Evolutionary conservation across 2,888 invertebrate genomes (phyloP).

Genomic region (Gryllus longicercus): DNA sequence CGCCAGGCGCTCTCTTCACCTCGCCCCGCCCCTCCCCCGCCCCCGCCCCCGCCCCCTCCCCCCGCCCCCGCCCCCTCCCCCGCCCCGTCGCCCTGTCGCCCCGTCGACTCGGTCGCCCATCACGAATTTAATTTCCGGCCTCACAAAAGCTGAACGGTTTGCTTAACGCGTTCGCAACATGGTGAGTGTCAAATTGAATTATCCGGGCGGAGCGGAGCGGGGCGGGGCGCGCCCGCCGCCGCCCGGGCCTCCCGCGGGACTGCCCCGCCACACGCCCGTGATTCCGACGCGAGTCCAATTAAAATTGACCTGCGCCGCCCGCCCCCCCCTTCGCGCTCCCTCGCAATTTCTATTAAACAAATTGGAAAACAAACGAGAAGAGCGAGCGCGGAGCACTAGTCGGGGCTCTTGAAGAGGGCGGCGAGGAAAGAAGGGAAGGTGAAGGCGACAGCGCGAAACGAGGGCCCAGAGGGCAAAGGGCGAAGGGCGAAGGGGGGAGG

Average conservation of each 20-base stretch:
- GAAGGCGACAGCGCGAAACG: too few species aligned
- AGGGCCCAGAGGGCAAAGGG: too few species aligned
- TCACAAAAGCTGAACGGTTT: constrained; percentile 39
- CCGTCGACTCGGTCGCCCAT: constrained; percentile 21
- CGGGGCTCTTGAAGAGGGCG: neutral
- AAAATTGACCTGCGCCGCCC: constrained; percentile 37
- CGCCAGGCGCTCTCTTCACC: neutral
- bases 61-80: neutral
- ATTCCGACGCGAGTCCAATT: constrained; percentile 37
- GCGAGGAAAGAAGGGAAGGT: too few species aligned
- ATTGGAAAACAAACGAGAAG: constrained; percentile 34
- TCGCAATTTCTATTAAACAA: constrained; percentile 33
- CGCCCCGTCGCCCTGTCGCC: constrained; percentile 6
- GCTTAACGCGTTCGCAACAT: constrained; percentile 37
- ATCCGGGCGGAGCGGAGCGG: constrained; percentile 30
- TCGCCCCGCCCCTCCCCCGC: neutral
- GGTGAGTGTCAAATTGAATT: constrained; percentile 38
- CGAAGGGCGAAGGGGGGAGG: too few species aligned
- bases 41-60: neutral
- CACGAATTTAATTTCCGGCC: constrained; percentile 37
- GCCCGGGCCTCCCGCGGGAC: neutral
- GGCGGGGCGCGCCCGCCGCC: neutral
- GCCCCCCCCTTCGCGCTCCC: constrained; percentile 28
- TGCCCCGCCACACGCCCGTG: neutral
- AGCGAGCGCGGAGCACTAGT: neutral